Base-by-base conservation (phyloP, 2,888 invertebrate species). In the Conomelus anceps region DNA sequence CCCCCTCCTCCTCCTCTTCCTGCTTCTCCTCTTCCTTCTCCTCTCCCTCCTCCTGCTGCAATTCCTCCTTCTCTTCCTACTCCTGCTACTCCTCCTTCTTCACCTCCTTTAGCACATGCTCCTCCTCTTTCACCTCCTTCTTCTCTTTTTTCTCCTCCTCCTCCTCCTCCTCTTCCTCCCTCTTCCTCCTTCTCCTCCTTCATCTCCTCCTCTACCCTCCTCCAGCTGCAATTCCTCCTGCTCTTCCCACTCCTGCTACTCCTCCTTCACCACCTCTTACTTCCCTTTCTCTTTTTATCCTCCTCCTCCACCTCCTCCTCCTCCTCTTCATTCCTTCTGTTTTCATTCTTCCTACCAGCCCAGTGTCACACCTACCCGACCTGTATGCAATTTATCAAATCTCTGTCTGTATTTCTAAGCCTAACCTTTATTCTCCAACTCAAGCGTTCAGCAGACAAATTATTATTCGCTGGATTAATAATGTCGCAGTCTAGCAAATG, bases 261-360 rank as follows among this genome's bases (percentile, higher is more conserved):
- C n/a, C n/a, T n/a, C n/a, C n/a, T n/a, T n/a, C n/a, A n/a, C n/a
- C n/a, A n/a, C n/a, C n/a, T n/a, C n/a, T n/a, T n/a, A n/a, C n/a
- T n/a, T n/a, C n/a, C n/a, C 41, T 29, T 89, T 23, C 29, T 13
- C 34, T 89, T 13, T 22, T 90, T 84, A 34, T 17, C 34, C 88
- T 89, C 86, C 26, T 26, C 86, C 0, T 23, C 22, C 24, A 22
- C 89, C 22, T 63, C 88, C 63, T 22, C 84, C 86, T 22, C 88
- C 86, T 29, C 22, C 34, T 90, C 84, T 85, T 85, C 89, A 22
- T 90, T n/a, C n/a, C n/a, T n/a, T n/a, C n/a, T n/a, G n/a, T n/a
- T n/a, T n/a, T n/a, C n/a, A n/a, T n/a, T n/a, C n/a, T n/a, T n/a
- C n/a, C n/a, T n/a, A n/a, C n/a, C n/a, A n/a, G n/a, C n/a, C n/a